A percentile compares a stretch with the other conserved stretches of the same genome.
These are phyloP conservation scores for Neotoxoptera formosana DNA, from an alignment of 1,140 invertebrate genomes.

Conservation along the genomic window DNA sequence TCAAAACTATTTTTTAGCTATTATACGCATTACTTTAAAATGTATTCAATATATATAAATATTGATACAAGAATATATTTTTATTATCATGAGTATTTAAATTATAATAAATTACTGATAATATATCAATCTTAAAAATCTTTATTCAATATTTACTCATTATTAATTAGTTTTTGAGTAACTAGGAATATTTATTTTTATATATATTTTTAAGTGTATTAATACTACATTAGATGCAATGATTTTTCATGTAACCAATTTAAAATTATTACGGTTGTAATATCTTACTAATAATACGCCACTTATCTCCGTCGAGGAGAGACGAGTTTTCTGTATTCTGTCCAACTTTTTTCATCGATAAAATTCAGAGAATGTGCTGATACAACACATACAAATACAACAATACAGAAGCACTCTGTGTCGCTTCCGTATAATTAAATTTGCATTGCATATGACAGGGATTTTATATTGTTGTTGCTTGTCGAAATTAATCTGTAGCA, in stretches of 20 bases:
- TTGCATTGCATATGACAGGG: conserved; percentile 6
- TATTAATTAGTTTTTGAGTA: no score
- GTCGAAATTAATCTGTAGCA: conserved; percentile 26
- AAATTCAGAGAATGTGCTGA: background rate
- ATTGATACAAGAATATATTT: background rate
- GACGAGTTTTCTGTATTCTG: background rate
- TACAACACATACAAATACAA: background rate
- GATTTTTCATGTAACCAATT: background rate
- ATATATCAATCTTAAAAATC: no score
- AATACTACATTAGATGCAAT: background rate
- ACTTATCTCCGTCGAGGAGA: background rate
- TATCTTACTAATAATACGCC: background rate
- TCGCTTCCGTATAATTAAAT: conserved; percentile 33
- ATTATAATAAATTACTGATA: no score
- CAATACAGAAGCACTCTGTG: background rate
- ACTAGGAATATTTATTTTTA: no score
- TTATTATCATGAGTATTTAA: no score
- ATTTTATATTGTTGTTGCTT: conserved; percentile 39
- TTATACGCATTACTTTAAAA: background rate
- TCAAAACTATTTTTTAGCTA: background rate
- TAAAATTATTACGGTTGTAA: background rate
- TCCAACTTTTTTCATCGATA: background rate
- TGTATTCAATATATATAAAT: background rate
- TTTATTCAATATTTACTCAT: no score
- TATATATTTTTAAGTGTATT: no score